These are phyloP conservation scores for Ctenodactylus gundi DNA, from an alignment of 2,113 vertebrate species.

Conservation along the genomic window DNA sequence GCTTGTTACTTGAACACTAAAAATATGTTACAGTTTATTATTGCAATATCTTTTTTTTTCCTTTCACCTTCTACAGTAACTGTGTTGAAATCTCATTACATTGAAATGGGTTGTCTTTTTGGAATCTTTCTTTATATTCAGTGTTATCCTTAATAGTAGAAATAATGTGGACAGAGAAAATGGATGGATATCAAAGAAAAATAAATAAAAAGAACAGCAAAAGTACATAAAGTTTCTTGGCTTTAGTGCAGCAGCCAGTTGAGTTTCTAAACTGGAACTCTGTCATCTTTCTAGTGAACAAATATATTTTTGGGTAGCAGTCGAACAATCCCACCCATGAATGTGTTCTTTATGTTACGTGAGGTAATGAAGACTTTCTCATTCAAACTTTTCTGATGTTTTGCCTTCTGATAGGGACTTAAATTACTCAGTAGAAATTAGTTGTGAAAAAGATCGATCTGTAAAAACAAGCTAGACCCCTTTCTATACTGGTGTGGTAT, in stretches of 20 bases:
- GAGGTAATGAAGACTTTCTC: background rate
- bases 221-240: background rate
- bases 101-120: background rate
- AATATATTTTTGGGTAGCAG: background rate
- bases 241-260: background rate
- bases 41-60: background rate
- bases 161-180: background rate
- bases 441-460: background rate
- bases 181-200: background rate
- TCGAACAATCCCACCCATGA: background rate
- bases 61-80: background rate
- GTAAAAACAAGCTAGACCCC: background rate
- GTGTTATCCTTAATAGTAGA: background rate
- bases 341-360: background rate
- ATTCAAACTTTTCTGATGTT: background rate
- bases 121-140: background rate
- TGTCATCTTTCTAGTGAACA: background rate
- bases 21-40: background rate
- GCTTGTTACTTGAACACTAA: background rate
- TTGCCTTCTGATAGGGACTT: conserved; percentile 12
- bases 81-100: background rate
- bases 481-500: background rate
- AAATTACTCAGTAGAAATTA: background rate
- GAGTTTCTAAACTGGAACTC: background rate
- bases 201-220: background rate